Evolutionary conservation across 2,797 vertebrate genomes (phyloP).

Genomic region (Hippopotamyrus pictus): DNA sequence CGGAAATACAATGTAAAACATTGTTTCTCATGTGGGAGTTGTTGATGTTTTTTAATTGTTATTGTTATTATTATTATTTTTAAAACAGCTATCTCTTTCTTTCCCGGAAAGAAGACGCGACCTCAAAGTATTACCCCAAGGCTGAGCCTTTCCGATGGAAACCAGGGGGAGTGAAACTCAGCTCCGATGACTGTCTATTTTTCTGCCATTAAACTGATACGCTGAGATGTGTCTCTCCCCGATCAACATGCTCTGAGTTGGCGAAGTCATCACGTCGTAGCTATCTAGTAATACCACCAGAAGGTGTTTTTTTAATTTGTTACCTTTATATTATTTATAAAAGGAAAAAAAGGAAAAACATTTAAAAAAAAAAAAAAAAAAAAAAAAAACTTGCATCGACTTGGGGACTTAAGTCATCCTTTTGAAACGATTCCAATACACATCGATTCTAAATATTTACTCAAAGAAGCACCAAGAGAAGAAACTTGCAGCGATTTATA

Average conservation of each 20-base stretch:
- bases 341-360: neutral
- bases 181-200: constrained; percentile 43
- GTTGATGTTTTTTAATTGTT: constrained; percentile 33
- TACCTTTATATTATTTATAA: neutral
- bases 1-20: constrained; percentile 48
- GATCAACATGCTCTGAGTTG: constrained; percentile 46
- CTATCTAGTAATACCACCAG: neutral
- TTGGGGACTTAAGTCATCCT: constrained; percentile 15
- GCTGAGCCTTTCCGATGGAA: constrained; percentile 38
- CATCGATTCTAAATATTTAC: constrained; percentile 18
- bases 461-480: constrained; percentile 32
- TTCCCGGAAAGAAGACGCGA: constrained; percentile 27
- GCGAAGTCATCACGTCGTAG: constrained; percentile 9
- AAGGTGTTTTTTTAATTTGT: neutral
- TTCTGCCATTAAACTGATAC: constrained; percentile 41
- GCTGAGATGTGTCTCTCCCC: constrained; percentile 37
- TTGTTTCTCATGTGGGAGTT: constrained; percentile 44
- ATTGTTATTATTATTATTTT: neutral
- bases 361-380: neutral
- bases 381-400: neutral
- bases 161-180: constrained; percentile 54
- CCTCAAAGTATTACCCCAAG: constrained; percentile 31
- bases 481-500: constrained; percentile 35
- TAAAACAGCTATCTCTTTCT: neutral
- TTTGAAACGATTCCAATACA: constrained; percentile 23